Evolutionary conservation across 2,888 invertebrate genomes (phyloP), one percentile per base, ranked within the genome.

Genomic region (Smittia sp.): DNA sequence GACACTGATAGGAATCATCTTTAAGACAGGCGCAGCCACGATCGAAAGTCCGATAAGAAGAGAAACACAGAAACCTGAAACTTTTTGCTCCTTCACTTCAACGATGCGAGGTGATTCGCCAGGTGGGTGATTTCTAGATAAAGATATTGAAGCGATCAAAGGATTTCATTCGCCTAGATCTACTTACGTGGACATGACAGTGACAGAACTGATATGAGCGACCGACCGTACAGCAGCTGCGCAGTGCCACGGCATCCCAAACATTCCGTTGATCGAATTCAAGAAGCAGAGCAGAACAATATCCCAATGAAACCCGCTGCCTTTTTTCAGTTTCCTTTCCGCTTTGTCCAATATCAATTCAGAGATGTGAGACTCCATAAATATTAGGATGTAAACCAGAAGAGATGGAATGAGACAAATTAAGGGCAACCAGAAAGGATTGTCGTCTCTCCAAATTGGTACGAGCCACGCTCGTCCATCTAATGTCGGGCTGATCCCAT

Each of bases 341-440:
- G 96, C 94, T 80, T 97, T 96, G 82, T 92, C 93, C 75, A 98
- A 90, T 78, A 98, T 96, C 79, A 98, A 84, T 92, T 97, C 95
- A 74, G 96, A 94, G 79, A 98, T 98, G 81, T 98, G 96, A 0
- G 95, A 94, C 83, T 98, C 98, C 91, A 98, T 94, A 83, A 97
- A 98, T 74, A 98, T 87, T 74, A 99, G 88, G 79, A 98, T 96
- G 82, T 96, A 98, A 75, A 97, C 92, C 76, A 98, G 89, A 77
- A 96, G 85, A 0, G 96, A 97, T 0, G 98, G 97, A 75, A 96
- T 85, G 22, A 87, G 87, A 77, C 94, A 90, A 20, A 91, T 91
- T 78, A 94, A 88, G n/a, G 90, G 88, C 74, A 92, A 87, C 92
- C 93, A 94, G 0, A 88, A 79, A 0, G 92, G 90, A 4, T 85